Evolutionary conservation across 2,888 invertebrate genomes (phyloP), one percentile per base, ranked within the genome.

Genomic region (Stramonita haemastoma): DNA sequence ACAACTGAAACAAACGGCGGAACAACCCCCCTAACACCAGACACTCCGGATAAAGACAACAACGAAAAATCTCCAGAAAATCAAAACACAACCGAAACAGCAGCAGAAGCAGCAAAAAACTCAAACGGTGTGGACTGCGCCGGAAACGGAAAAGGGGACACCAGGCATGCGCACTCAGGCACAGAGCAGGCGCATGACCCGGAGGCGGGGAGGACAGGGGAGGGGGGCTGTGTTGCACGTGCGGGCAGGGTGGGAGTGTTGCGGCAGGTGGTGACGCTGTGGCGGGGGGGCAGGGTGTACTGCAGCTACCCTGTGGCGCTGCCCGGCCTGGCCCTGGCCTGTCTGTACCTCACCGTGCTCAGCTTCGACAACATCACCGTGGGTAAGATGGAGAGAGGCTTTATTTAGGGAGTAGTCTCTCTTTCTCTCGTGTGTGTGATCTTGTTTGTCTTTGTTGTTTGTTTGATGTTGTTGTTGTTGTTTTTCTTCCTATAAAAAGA

Each of bases 311-410:
- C 92, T 2, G 95, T 96, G 19, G 93, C 95, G 32, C 93, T 94
- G 90, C 96, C 96, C 6, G 96, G 96, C 8, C 88, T 96, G 13
- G 96, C 94, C 0, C 93, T 96, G 86, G 96, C 96, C 17, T 93
- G 94, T 46, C 94, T 96, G 70, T 96, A 96, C 93, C 95, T 96
- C 95, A 96, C 96, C 6, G 96, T 96, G 11, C 93, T 96, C 15
- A 96, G 96, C 22, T 96, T 96, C 91, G 96, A 96, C 92, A 95
- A 94, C 89, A 95, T 96, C 87, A 87, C 87, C 22, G 87, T 87
- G 34, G 87, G 87, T 87, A n/a, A 87, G 87, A 22, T n/a, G n/a
- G 26, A n/a, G 15, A 34, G 1, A 8, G 26, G 26, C 4, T 46
- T 8, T 8, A 26, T 70, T 22, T 70, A 11, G 2, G 70, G 70